Conservation (phyloP, 1,140 invertebrate species). For the Drosophila sechellia region DNA sequence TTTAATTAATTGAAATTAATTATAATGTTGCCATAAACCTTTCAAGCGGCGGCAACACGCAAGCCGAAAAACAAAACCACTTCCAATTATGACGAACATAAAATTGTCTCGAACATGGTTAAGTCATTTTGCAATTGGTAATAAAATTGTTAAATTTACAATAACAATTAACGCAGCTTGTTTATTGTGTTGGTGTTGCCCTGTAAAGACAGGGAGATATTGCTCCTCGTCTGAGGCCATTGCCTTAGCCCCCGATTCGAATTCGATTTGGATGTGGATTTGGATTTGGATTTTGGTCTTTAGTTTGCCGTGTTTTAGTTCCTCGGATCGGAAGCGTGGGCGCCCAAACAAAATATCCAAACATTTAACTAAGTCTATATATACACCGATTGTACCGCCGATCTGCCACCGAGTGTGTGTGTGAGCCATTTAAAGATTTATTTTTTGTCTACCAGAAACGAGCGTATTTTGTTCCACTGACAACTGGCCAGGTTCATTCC, state of each 20-base stretch:
- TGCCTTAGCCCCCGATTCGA: conserved; percentile 20
- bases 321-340: conserved; percentile 28
- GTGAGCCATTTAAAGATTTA: conserved; percentile 51
- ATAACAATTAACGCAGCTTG: conserved; percentile 59
- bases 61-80: conserved; percentile 33
- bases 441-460: conserved; percentile 40
- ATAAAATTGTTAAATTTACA: conserved; percentile 70
- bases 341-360: conserved; percentile 49
- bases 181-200: conserved; percentile 33
- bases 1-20: conserved; percentile 81
- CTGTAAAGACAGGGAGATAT: neutral
- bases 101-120: conserved; percentile 69
- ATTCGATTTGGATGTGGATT: neutral
- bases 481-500: conserved; percentile 29
- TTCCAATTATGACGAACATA: conserved; percentile 72
- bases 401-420: neutral
- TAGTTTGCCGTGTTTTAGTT: conserved; percentile 47
- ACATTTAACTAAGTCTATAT: conserved; percentile 43
- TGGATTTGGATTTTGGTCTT: conserved; percentile 23
- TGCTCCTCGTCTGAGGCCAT: conserved; percentile 26
- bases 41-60: conserved; percentile 28
- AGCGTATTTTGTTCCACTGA: conserved; percentile 54
- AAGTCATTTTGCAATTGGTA: conserved; percentile 69
- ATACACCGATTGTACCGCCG: conserved; percentile 19
- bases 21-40: conserved; percentile 65